These are phyloP conservation scores for Peribatodes rhomboidaria DNA, from an alignment of 2,888 invertebrate species.

Conservation along the genomic window DNA sequence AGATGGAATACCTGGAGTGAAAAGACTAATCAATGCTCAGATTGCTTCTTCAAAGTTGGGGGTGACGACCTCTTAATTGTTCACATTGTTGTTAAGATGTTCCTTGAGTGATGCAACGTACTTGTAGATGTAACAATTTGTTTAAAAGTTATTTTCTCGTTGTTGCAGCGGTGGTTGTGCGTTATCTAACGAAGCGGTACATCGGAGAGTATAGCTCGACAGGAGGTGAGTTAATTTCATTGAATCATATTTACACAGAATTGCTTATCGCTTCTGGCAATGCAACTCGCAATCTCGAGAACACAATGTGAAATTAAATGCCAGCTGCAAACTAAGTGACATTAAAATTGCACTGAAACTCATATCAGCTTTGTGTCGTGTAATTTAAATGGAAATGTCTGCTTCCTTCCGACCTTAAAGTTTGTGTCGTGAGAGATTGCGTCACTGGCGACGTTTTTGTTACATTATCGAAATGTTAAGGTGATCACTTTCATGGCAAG, in stretches of 20 bases:
- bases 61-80: conserved; percentile 73
- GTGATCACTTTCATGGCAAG: conserved; percentile 46
- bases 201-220: conserved; percentile 94
- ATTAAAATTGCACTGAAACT: conserved; percentile 40
- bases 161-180: conserved; percentile 92
- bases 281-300: conserved; percentile 25
- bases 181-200: conserved; percentile 92
- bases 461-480: conserved; percentile 57
- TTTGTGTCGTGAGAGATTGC: conserved; percentile 38
- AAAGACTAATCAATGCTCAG: conserved; percentile 76
- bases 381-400: conserved; percentile 50
- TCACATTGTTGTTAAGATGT: conserved; percentile 57
- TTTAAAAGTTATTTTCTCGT: conserved; percentile 54
- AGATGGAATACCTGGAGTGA: conserved; percentile 77
- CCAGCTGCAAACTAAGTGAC: conserved; percentile 39
- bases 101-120: conserved; percentile 49
- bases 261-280: conserved; percentile 35
- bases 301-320: conserved; percentile 30
- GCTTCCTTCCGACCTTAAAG: conserved; percentile 70
- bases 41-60: conserved; percentile 77
- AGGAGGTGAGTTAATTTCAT: conserved; percentile 87
- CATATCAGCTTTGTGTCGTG: conserved; percentile 38
- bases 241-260: conserved; percentile 30
- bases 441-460: conserved; percentile 48
- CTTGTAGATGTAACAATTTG: conserved; percentile 44